Evolutionary conservation across 2,888 invertebrate genomes (phyloP).

Genomic region (Caenorhabditis drosophilae): DNA sequence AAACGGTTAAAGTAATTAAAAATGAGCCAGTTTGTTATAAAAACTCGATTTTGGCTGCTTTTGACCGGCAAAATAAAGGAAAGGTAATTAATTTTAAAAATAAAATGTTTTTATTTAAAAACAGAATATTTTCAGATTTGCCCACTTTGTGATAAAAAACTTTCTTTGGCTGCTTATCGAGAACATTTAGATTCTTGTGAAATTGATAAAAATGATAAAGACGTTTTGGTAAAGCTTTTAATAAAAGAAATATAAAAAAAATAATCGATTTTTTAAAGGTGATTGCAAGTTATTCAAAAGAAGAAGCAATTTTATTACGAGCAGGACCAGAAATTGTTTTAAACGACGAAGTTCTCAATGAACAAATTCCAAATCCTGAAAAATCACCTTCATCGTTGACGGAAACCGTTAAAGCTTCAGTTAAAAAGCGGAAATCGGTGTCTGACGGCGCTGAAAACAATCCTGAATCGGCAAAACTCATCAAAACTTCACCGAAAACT

Average conservation of each 20-base stretch:
- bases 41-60: slow-evolving; percentile 29
- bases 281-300: slow-evolving; percentile 15
- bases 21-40: slow-evolving; percentile 23
- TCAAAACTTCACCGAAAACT: background rate
- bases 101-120: background rate
- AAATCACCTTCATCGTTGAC: too few relatives aligned
- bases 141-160: slow-evolving; percentile 17
- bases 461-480: background rate
- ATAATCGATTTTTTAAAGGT: slow-evolving; percentile 10
- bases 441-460: too few relatives aligned
- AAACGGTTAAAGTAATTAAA: slow-evolving; percentile 16
- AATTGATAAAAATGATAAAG: slow-evolving; percentile 20
- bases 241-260: background rate
- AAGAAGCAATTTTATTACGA: slow-evolving; percentile 26
- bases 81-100: slow-evolving; percentile 13
- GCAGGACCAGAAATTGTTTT: slow-evolving; percentile 32
- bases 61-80: slow-evolving; percentile 27
- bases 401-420: too few relatives aligned
- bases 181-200: slow-evolving; percentile 18
- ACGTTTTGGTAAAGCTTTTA: slow-evolving; percentile 10
- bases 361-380: too few relatives aligned
- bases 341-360: slow-evolving; percentile 17
- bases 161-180: slow-evolving; percentile 25
- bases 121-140: slow-evolving; percentile 14
- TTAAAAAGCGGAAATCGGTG: too few relatives aligned